phyloP scores from a whole-genome alignment of 1,140 invertebrate species.

The Polyergus mexicanus region DNA sequence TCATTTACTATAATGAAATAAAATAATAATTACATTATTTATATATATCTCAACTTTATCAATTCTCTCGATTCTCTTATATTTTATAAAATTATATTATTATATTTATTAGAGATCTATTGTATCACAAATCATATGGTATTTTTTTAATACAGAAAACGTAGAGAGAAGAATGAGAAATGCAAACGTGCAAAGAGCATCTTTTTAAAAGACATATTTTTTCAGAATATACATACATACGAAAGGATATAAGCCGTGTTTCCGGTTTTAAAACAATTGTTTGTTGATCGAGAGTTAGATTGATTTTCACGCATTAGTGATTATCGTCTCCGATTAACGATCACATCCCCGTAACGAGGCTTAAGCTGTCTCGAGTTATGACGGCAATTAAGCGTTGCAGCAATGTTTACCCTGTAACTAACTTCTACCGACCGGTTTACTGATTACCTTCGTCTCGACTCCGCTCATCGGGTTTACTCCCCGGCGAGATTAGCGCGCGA shows the following conservation, averaged over 20 bases:
- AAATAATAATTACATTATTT: not conserved
- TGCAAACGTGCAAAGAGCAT: no score
- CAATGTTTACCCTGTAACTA: slow-evolving; percentile 50
- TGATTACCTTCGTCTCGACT: slow-evolving; percentile 46
- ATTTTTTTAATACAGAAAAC: no score
- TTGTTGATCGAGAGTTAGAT: not conserved
- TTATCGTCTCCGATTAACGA: not conserved
- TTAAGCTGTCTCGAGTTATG: slow-evolving; percentile 57
- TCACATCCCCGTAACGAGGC: not conserved
- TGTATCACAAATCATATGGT: not conserved
- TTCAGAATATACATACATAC: not conserved
- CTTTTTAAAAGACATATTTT: not conserved
- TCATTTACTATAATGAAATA: not conserved
- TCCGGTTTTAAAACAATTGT: not conserved
- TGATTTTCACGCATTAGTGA: not conserved
- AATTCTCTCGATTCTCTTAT: not conserved
- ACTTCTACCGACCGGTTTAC: slow-evolving; percentile 51
- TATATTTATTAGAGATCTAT: not conserved
- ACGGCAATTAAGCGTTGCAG: slow-evolving; percentile 50
- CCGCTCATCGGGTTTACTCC: slow-evolving; percentile 11
- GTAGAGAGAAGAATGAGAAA: no score
- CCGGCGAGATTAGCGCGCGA: slow-evolving; percentile 42
- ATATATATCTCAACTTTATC: not conserved
- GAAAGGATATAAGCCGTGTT: not conserved
- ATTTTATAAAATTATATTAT: not conserved